A percentile compares a stretch with the other conserved stretches of the same genome.
Evolutionary conservation across 2,113 vertebrate genomes (phyloP).

Genomic region (Amblyopsis rosae): DNA sequence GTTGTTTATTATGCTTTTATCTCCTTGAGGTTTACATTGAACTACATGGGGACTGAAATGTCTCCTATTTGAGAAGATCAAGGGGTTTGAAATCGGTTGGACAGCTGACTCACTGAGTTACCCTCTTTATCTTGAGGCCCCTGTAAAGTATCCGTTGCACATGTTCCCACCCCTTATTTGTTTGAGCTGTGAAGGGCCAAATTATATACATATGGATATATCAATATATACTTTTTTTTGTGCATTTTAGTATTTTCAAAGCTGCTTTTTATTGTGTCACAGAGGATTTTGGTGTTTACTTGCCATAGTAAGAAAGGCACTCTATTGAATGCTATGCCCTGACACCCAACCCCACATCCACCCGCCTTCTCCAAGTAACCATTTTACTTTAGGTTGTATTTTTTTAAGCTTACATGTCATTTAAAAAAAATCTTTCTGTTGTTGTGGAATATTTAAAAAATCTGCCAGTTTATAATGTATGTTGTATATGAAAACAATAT

Average conservation of each 20-base stretch:
- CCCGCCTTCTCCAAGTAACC: conserved; percentile 50
- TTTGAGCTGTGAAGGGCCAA: conserved; percentile 76
- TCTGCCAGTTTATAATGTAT: conserved; percentile 67
- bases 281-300: conserved; percentile 65
- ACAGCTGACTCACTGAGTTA: conserved; percentile 13
- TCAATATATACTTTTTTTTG: conserved; percentile 73
- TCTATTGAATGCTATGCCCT: conserved; percentile 58
- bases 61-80: neutral
- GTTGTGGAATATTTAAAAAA: conserved; percentile 65
- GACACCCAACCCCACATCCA: conserved; percentile 32
- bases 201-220: conserved; percentile 82
- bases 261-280: conserved; percentile 76
- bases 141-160: conserved; percentile 49
- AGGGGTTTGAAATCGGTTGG: neutral
- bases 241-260: conserved; percentile 82
- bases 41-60: conserved; percentile 29
- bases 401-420: conserved; percentile 58
- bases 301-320: conserved; percentile 64
- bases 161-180: conserved; percentile 20
- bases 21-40: neutral
- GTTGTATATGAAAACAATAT: conserved; percentile 64
- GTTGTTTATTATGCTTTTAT: conserved; percentile 24
- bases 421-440: conserved; percentile 55
- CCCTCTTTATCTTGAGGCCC: conserved; percentile 34
- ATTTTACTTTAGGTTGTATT: conserved; percentile 43